Evolutionary conservation across 2,888 invertebrate genomes (phyloP).

Genomic region (Xiphydria camelus): DNA sequence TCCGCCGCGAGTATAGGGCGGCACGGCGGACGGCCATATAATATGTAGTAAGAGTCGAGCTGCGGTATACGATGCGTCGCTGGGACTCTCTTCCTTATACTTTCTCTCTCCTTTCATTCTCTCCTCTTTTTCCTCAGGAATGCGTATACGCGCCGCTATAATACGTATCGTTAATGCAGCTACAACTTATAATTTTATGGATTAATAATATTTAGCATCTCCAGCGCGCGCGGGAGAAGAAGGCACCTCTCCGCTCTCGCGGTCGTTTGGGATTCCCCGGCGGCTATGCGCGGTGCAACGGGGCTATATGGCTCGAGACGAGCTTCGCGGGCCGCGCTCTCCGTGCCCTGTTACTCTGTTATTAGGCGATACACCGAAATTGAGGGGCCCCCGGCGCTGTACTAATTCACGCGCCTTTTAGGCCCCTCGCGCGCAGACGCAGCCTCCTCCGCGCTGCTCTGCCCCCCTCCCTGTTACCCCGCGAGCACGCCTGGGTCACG

Average conservation of each 20-base stretch:
- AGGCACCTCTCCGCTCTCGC: slow-evolving; percentile 22
- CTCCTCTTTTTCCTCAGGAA: too few relatives aligned
- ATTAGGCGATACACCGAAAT: slow-evolving; percentile 55
- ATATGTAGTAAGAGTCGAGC: too few relatives aligned
- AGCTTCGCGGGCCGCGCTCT: neutral
- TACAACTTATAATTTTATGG: slow-evolving; percentile 28
- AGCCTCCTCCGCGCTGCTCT: slow-evolving; percentile 5
- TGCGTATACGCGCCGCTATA: too few relatives aligned
- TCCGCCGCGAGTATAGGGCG: too few relatives aligned
- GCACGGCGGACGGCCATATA: too few relatives aligned
- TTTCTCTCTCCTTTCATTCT: too few relatives aligned
- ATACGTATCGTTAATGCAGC: slow-evolving; percentile 1
- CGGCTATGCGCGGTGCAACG: neutral
- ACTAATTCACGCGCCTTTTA: slow-evolving; percentile 45
- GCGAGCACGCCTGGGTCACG: too few relatives aligned
- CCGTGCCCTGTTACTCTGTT: slow-evolving; percentile 40
- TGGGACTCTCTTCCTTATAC: too few relatives aligned
- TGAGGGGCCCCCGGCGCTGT: slow-evolving; percentile 44
- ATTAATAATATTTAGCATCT: slow-evolving; percentile 28
- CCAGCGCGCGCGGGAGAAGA: slow-evolving; percentile 24
- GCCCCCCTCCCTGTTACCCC: too few relatives aligned
- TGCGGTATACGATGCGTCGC: too few relatives aligned
- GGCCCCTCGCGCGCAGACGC: slow-evolving; percentile 15
- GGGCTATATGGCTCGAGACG: neutral
- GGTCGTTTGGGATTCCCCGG: neutral